Evolutionary conservation across 1,140 invertebrate species (phyloP).

Genomic region (Dolichoris vasculosae): DNA sequence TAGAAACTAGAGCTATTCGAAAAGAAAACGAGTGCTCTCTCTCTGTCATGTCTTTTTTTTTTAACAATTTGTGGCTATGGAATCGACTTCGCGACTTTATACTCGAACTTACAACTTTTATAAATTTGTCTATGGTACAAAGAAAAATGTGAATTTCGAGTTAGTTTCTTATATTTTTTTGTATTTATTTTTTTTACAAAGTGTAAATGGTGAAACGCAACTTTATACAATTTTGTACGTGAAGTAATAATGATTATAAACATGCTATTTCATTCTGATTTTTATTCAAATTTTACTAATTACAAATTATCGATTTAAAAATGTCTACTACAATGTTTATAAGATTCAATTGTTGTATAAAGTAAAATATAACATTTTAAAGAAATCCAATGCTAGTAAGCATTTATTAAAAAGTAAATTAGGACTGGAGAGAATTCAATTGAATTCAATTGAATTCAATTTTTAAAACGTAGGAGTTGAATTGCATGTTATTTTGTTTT

Average conservation of each 20-base stretch:
- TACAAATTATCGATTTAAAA: neutral
- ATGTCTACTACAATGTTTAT: slow-evolving; percentile 16
- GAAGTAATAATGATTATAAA: slow-evolving; percentile 16
- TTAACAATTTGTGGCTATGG: neutral
- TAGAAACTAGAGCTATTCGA: slow-evolving; percentile 49
- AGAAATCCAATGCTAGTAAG: slow-evolving; percentile 7
- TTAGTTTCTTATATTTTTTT: slow-evolving; percentile 11
- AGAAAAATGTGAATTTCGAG: slow-evolving; percentile 30
- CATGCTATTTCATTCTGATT: slow-evolving; percentile 10
- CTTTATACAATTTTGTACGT: slow-evolving; percentile 50
- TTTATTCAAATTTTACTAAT: neutral
- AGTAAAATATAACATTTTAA: slow-evolving; percentile 10
- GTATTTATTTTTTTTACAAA: slow-evolving; percentile 27
- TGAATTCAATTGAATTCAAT: slow-evolving; percentile 14
- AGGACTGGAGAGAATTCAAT: neutral
- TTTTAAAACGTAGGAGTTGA: neutral
- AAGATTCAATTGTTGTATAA: slow-evolving; percentile 24
- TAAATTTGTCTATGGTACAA: slow-evolving; percentile 42
- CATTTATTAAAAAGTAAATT: slow-evolving; percentile 21
- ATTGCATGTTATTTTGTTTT: slow-evolving; percentile 35
- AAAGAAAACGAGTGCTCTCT: slow-evolving; percentile 42
- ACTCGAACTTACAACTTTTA: slow-evolving; percentile 41
- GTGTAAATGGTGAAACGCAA: slow-evolving; percentile 41
- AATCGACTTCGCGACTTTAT: slow-evolving; percentile 17
- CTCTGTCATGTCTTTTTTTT: slow-evolving; percentile 28